These are phyloP conservation scores for Anthonomus grandis DNA, from an alignment of 1,140 invertebrate genomes.

Conservation along the genomic window DNA sequence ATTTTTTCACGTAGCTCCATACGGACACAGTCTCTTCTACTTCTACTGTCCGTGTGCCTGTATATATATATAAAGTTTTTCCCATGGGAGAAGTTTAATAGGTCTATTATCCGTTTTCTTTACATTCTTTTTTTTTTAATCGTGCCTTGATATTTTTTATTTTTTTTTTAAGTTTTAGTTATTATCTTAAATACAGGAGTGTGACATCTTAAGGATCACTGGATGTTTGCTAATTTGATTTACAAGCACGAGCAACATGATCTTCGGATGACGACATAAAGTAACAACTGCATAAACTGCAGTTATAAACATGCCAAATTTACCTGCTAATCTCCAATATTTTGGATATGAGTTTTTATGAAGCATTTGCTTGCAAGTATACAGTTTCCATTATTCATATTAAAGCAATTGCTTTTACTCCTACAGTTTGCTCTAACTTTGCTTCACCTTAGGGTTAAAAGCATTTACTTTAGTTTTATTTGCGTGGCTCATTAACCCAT, in stretches of 20 bases:
- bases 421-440: not conserved
- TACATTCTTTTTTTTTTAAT: not conserved
- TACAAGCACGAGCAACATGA: not conserved
- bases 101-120: constrained; percentile 5
- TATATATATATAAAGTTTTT: no score
- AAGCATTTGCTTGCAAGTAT: not conserved
- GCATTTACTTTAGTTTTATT: constrained; percentile 5
- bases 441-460: not conserved
- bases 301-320: not conserved
- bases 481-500: not conserved
- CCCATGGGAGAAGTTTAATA: constrained; percentile 10
- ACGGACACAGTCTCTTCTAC: no score
- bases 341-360: not conserved
- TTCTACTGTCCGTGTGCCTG: no score
- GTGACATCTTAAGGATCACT: not conserved
- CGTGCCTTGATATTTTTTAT: constrained; percentile 4
- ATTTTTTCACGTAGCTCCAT: no score
- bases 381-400: not conserved
- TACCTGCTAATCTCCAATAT: not conserved
- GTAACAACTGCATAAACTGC: not conserved
- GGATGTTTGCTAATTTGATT: not conserved
- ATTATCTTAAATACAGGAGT: not conserved
- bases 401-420: not conserved
- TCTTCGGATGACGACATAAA: not conserved
- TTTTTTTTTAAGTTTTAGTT: constrained; percentile 1